These are phyloP conservation scores for Mactromeris polynyma DNA, from an alignment of 2,888 invertebrate genomes.

Conservation along the genomic window DNA sequence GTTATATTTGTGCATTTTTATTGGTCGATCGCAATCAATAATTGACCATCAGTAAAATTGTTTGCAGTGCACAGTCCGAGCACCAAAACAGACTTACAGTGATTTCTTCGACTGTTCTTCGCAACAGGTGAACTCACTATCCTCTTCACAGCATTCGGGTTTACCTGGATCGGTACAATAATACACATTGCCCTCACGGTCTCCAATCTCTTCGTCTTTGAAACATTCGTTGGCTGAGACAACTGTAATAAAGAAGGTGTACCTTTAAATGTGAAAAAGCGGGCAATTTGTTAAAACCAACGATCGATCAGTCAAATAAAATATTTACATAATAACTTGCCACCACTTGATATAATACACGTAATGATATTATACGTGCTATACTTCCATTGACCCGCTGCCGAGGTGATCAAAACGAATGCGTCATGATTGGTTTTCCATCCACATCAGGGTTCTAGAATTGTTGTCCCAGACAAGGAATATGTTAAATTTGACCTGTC, in stretches of 20 bases:
- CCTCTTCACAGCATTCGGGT: constrained; percentile 71
- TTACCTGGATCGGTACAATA: constrained; percentile 62
- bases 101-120: constrained; percentile 58
- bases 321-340: not conserved
- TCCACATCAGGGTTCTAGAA: no score
- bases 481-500: no score
- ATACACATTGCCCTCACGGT: constrained; percentile 69
- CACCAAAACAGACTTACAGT: constrained; percentile 47
- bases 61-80: no score
- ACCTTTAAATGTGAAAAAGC: not conserved
- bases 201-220: constrained; percentile 69
- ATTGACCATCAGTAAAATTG: no score
- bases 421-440: no score
- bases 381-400: no score
- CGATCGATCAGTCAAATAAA: not conserved
- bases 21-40: no score
- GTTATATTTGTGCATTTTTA: no score
- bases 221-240: constrained; percentile 60
- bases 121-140: constrained; percentile 69
- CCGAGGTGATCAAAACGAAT: no score
- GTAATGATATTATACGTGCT: no score
- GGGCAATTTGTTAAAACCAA: not conserved
- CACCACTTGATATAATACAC: no score
- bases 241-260: constrained; percentile 29
- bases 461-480: no score